Evolutionary conservation across 2,888 invertebrate genomes (phyloP).

Genomic region (Agrochola lychnidis): DNA sequence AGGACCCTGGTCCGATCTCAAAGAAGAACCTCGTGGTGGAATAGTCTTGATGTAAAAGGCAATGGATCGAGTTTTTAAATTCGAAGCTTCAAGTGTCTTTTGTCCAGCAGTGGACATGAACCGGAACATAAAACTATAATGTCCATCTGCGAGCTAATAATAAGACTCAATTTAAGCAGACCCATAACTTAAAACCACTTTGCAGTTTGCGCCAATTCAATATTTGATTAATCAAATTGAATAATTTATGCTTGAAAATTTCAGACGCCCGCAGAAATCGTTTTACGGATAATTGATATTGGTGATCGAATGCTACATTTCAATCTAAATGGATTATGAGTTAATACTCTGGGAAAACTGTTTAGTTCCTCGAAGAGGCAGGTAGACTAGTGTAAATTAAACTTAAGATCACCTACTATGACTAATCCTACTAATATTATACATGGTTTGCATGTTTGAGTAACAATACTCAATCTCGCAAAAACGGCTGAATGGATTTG

Average conservation of each 20-base stretch:
- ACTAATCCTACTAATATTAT: too few relatives aligned
- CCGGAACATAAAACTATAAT: too few relatives aligned
- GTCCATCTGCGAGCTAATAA: not conserved
- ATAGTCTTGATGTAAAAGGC: not conserved
- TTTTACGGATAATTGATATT: slow-evolving; percentile 19
- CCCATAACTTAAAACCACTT: slow-evolving; percentile 26
- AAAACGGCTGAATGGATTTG: too few relatives aligned
- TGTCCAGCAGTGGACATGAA: not conserved
- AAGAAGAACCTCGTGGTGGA: not conserved
- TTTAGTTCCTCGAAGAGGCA: not conserved
- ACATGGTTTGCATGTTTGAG: too few relatives aligned
- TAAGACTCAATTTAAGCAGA: slow-evolving; percentile 11
- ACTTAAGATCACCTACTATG: not conserved
- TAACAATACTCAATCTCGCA: too few relatives aligned
- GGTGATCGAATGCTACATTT: slow-evolving; percentile 12
- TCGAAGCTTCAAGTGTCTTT: too few relatives aligned
- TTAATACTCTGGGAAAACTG: not conserved
- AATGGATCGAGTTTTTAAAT: not conserved
- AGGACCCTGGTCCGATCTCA: too few relatives aligned
- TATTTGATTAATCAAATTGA: slow-evolving; percentile 42
- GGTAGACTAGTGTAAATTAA: not conserved
- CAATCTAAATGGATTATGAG: not conserved
- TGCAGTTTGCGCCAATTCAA: not conserved
- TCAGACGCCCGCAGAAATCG: slow-evolving; percentile 1
- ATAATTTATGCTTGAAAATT: slow-evolving; percentile 44